phyloP scores from a whole-genome alignment of 2,113 vertebrate species.

The Phalacrocorax aristotelis region DNA sequence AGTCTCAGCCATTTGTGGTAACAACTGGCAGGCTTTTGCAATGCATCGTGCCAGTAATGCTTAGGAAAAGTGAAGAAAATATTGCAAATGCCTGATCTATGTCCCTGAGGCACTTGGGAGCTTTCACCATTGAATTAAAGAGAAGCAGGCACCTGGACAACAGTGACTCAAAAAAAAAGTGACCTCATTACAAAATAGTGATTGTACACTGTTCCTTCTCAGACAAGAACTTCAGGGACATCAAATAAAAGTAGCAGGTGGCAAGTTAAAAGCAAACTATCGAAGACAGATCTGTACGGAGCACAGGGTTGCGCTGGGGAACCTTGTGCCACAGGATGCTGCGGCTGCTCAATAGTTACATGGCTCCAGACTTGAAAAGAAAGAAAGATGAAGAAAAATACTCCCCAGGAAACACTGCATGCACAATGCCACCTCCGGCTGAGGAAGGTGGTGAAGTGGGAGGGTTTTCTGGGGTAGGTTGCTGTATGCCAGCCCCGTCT shows the following conservation, averaged over 20 bases:
- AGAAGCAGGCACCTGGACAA: background rate
- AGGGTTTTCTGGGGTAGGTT: background rate
- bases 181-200: background rate
- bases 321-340: background rate
- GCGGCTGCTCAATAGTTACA: background rate
- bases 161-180: background rate
- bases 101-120: background rate
- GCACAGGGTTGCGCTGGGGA: background rate
- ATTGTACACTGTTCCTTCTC: background rate
- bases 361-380: background rate
- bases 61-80: background rate
- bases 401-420: background rate
- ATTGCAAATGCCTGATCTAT: background rate
- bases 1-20: background rate
- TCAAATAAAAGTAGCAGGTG: slow-evolving; percentile 46
- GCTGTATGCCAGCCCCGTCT: background rate
- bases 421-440: background rate
- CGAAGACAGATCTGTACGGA: background rate
- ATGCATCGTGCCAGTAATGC: background rate
- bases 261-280: slow-evolving; percentile 32
- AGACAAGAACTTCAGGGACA: background rate
- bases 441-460: background rate
- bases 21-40: background rate
- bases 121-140: background rate
- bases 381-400: background rate